These are phyloP conservation scores for Caerostris darwini DNA, from an alignment of 1,140 invertebrate genomes.

Conservation along the genomic window DNA sequence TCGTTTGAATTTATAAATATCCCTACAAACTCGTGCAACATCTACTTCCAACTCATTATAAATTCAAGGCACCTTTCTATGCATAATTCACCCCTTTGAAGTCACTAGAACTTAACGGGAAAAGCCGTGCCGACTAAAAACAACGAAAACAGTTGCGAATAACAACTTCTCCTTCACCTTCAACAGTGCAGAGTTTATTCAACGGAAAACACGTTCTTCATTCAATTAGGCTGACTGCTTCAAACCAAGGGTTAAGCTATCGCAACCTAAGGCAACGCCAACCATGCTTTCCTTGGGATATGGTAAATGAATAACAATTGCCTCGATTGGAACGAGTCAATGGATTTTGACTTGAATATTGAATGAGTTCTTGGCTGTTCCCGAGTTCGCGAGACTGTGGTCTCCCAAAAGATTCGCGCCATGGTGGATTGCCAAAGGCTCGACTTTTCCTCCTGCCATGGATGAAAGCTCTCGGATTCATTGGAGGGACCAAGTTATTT, in stretches of 20 bases:
- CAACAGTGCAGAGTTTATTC: neutral
- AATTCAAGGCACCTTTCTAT: neutral
- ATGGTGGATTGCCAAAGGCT: neutral
- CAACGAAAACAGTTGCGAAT: neutral
- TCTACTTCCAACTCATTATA: neutral
- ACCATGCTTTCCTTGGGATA: neutral
- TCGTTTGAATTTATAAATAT: too few relatives aligned
- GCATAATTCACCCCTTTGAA: neutral
- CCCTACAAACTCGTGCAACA: too few relatives aligned
- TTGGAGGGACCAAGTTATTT: neutral
- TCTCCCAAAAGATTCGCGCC: neutral
- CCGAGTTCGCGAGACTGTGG: neutral
- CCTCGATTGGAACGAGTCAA: constrained; percentile 15
- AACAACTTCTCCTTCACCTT: constrained; percentile 7
- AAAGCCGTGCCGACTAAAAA: neutral
- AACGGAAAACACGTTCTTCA: constrained; percentile 13
- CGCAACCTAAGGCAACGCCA: neutral
- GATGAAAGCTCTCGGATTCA: neutral
- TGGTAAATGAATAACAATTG: constrained; percentile 69
- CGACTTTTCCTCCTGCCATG: too few relatives aligned
- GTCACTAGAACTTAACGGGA: neutral
- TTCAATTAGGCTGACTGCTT: neutral
- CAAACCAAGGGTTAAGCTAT: constrained; percentile 1
- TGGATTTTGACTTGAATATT: constrained; percentile 35
- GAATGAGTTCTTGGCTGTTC: constrained; percentile 27